Base-by-base conservation (phyloP, 1,140 invertebrate genomes). In the Holotrichia oblita region DNA sequence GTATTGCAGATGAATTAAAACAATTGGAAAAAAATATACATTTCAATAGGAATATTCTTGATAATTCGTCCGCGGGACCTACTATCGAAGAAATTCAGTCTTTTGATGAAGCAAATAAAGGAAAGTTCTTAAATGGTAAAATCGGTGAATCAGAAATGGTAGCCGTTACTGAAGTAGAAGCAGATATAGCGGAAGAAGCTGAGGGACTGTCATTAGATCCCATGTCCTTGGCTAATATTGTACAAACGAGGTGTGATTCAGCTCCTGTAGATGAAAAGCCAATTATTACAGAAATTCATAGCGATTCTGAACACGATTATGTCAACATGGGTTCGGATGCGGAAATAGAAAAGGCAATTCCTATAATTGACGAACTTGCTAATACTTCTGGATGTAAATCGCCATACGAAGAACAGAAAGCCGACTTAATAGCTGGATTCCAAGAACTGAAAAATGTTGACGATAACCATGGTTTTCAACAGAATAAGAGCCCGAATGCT, bases 1-100 rank as follows among this genome's bases (percentile, higher is more conserved):
- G 89, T 77, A 82, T 91, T 59, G 88, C 87, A n/a, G 85, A 89
- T 78, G 88, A 89, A 55, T 84, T 89, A 61, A 76, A 76, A 27
- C 41, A 76, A 42, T 42, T 48, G 34, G 83, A 89, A 82, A 89
- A 84, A 79, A 41, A 41, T 75, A 61, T 59, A 17, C 24, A 78
- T 72, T 42, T 73, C n/a, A 74, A 55, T 17, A 69, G 22, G 27
- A 69, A 24, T 22, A 40, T 34, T 34, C 24, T 40, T 17, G 59
- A 9, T 0, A 76, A 20, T 20, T 42, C 27, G 7, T 20, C 44
- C 40, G 9, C 24, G 2, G n/a, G 0, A 41, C n/a, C 61, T 12
- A 0, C 40, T 22, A 9, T 61, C 42, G 48, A 77, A 40, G 22
- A 27, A 48, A 75, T 85, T 64, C 40, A 88, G 87, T 76, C 41